phyloP scores from a whole-genome alignment of 2,888 invertebrate genomes.

The Chloroclystis v-ata region DNA sequence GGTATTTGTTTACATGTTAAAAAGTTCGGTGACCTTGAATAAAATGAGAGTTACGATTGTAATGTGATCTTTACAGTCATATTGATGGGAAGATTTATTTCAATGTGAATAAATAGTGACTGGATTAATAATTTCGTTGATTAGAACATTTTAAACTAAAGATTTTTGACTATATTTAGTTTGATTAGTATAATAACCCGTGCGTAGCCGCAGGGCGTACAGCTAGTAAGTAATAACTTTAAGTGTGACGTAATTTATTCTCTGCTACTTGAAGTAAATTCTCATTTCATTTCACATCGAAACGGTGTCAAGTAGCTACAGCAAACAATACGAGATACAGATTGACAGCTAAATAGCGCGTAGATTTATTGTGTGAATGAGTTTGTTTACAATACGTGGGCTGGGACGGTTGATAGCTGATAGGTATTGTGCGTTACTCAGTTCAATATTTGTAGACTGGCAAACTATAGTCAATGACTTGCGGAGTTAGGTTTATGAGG shows the following conservation, averaged over 20 bases:
- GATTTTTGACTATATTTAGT: too few species aligned
- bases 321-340: conserved; percentile 1
- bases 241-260: too few species aligned
- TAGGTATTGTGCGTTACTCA: conserved; percentile 2
- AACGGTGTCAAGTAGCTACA: conserved; percentile 15
- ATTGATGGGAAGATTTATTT: neutral
- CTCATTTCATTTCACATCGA: neutral
- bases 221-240: too few species aligned
- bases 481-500: too few species aligned
- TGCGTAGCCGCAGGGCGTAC: too few species aligned
- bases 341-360: conserved; percentile 16
- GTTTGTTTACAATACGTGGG: conserved; percentile 14
- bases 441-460: too few species aligned
- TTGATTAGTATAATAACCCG: too few species aligned
- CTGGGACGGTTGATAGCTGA: conserved; percentile 6
- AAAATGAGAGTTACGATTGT: neutral
- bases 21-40: conserved; percentile 10
- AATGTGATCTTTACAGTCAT: neutral
- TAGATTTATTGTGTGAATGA: conserved; percentile 15
- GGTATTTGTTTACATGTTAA: conserved; percentile 4
- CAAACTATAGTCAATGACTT: too few species aligned
- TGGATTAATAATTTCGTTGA: too few species aligned
- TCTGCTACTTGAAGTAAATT: too few species aligned
- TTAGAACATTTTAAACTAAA: too few species aligned
- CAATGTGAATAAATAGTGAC: too few species aligned